A percentile compares a stretch with the other conserved stretches of the same genome.
Conservation (phyloP, 2,113 vertebrate genomes). For the Hyla sarda region DNA sequence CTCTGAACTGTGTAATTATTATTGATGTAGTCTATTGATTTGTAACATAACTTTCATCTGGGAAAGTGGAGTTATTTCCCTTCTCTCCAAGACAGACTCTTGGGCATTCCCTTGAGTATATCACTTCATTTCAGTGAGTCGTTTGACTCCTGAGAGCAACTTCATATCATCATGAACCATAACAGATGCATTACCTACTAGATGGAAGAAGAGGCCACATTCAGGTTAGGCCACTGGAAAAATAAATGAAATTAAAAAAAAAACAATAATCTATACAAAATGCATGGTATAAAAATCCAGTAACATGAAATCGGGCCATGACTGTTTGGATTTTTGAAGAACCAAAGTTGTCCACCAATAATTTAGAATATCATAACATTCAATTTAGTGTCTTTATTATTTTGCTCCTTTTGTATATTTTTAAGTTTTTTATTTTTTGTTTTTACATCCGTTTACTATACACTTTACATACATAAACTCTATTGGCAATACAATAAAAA, state of each 20-base stretch:
- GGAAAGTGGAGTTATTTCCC: conserved; percentile 46
- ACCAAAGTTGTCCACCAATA: not conserved
- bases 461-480: not conserved
- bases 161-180: conserved; percentile 40
- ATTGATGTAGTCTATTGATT: conserved; percentile 57
- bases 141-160: conserved; percentile 44
- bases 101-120: conserved; percentile 41
- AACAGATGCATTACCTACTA: not conserved
- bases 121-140: conserved; percentile 55
- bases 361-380: not conserved
- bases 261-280: not conserved
- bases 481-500: not conserved
- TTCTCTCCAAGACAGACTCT: conserved; percentile 48
- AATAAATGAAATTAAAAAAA: not conserved
- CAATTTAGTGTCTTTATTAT: not conserved
- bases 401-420: not conserved
- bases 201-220: not conserved
- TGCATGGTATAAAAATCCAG: not conserved
- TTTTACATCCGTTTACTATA: not conserved
- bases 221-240: not conserved
- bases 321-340: too few relatives aligned
- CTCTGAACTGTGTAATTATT: conserved; percentile 52
- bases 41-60: conserved; percentile 56
- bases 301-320: not conserved
- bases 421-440: not conserved